Base-by-base conservation (phyloP, 2,113 vertebrate species). In the Scortum barcoo region DNA sequence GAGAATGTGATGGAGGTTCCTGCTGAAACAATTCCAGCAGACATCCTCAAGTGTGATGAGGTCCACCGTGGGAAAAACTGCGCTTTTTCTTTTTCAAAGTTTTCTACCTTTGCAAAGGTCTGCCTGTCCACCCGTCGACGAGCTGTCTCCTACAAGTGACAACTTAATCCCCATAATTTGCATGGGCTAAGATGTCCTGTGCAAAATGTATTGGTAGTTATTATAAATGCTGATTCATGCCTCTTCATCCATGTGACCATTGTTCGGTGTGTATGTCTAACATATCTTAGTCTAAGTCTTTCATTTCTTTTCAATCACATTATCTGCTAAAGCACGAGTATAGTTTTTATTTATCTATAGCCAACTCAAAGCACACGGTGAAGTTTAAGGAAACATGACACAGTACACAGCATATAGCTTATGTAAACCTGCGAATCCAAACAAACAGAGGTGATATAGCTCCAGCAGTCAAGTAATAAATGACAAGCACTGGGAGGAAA, bases 1-100 rank as follows among this genome's bases (percentile, higher is more conserved):
- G 92, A 94, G 92, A 93, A 82, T 88, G 82, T 76, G 83, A 85
- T 68, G 87, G 70, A 83, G 74, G 81, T 85, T 92, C 80, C 87
- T 81, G 88, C 36, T 74, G 78, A 91, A 90, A 85, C 63, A 40
- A 66, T 88, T 90, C 72, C 86, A 84, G 83, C 70, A 72, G 86
- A 88, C 81, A 85, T 86, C 78, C 83, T 89, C 68, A 86, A 66
- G 81, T 84, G 85, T 83, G 83, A 83, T 67, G 83, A 80, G 75
- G 10, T 40, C 26, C 19, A 28, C 70, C 16, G 70, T 44, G 66
- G 22, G 42, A 56, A 67, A 67, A 87, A 83, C 57, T 60, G 72
- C n/a, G 20, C 38, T 57, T 80, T 80, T 51, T 28, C 57, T 30
- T 57, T 87, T 79, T 48, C 8, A 62, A 61, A 66, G 63, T 46